Evolutionary conservation across 2,113 vertebrate genomes (phyloP), one percentile per base, ranked within the genome.

Genomic region (Dipodomys stephensi): DNA sequence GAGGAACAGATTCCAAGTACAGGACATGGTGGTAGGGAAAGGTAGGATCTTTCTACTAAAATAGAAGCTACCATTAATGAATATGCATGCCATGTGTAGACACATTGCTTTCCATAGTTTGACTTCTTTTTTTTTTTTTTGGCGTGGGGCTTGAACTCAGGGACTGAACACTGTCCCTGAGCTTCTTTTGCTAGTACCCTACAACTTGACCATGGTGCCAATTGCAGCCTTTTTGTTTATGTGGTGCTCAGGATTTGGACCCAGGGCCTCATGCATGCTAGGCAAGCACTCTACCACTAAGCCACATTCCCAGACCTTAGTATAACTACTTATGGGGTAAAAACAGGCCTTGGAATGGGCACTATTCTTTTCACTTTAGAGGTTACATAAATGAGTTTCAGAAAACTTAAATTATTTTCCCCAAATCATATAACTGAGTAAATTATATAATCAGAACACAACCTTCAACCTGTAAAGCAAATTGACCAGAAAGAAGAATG

Each of bases 41-140:
- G 16, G 28, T 39, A 87, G 80, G 18, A 46, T 60, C 39, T 35
- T 92, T 27, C 67, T 8, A 85, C 82, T 85, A 79, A 95, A 94
- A 95, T 68, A 86, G 80, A 49, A n/a, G 9, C 65, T 64, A 64
- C 6, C 32, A 71, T 83, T 82, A 92, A 35, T 1, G 62, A 7
- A 25, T 27, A 30, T 77, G 32, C 15, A 64, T 30, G 3, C 11
- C 27, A 39, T 57, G 53, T 18, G 27, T 53, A 3, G 39, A 65
- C 23, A 93, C 67, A 78, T 67, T 57, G 44, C 22, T 91, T 93
- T 72, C 64, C 4, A 0, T 28, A 62, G 9, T 65, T 67, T 74
- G 49, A 2, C n/a, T 64, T 74, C 39, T 90, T 72, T 64, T 79
- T 5, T 72, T 35, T 35, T 39, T 72, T 35, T 23, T 39, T 39